Base-by-base conservation (phyloP, 2,113 vertebrate genomes). In the Mesembrinibis cayennensis region DNA sequence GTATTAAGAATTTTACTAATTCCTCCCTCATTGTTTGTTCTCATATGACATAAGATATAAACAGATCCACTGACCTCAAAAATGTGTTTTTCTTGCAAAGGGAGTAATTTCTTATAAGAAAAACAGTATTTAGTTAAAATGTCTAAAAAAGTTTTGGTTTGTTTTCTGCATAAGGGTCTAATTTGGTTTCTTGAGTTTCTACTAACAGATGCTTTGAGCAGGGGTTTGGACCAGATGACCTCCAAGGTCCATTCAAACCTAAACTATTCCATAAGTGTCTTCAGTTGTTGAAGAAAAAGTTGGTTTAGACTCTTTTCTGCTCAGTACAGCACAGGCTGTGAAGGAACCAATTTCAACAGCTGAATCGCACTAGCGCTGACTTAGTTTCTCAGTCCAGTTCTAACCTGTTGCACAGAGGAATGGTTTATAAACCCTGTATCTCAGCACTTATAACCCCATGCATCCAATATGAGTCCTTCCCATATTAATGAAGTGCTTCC, bases 1-100 rank as follows among this genome's bases (percentile, higher is more conserved):
- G 32, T 52, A 66, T 82, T 95, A 94, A 86, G 74, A 93, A 94
- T 96, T 95, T 94, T 95, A 74, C 88, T 95, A 94, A 97, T 93
- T 92, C 86, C 36, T 91, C 74, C 42, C 65, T 91, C 61, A 92
- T 97, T 97, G 95, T 97, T 93, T 95, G n/a, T 50, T 94, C 91
- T 97, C 52, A 62, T 78, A 80, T 83, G 91, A 93, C 67, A 89
- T 93, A 95, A 95, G 77, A 91, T 53, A 88, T 87, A 97, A 97
- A 97, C 61, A 49, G 86, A 92, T 94, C 70, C 88, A 84, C 77
- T 93, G 86, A 92, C 94, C 88, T 96, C 92, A 95, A 84, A 97
- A 93, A 95, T 92, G 87, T 95, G 87, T 87, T 93, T 94, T 93
- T 84, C 91, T 89, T 91, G 38, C 55, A 92, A 73, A 92, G 49